phyloP scores from a whole-genome alignment of 2,888 invertebrate species.

The Drosophila diplacantha region DNA sequence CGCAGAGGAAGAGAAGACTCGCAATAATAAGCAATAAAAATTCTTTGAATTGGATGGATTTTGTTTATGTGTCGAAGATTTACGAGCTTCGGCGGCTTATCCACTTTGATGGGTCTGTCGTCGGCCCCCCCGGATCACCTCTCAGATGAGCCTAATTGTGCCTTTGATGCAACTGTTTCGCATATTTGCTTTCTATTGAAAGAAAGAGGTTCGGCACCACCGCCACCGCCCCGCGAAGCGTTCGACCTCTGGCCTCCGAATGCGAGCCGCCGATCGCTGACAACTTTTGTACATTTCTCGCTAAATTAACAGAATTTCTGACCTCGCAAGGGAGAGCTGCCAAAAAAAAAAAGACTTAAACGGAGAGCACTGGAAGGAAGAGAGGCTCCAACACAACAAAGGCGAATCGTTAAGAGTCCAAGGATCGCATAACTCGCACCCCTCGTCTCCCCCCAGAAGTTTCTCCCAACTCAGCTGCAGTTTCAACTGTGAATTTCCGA shows the following conservation, averaged over 20 bases:
- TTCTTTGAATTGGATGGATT: constrained; percentile 60
- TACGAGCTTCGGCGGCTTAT: constrained; percentile 62
- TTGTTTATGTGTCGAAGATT: constrained; percentile 61
- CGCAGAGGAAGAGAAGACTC: constrained; percentile 33
- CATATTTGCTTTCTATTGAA: constrained; percentile 55
- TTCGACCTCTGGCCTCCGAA: constrained; percentile 47
- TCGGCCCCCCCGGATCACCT: constrained; percentile 1
- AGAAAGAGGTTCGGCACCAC: constrained; percentile 7
- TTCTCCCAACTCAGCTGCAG: constrained; percentile 13
- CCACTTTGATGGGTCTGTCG: constrained; percentile 56
- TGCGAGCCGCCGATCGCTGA: constrained; percentile 46
- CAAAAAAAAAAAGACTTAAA: constrained; percentile 26
- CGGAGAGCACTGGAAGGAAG: constrained; percentile 25
- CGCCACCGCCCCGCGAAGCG: constrained; percentile 3
- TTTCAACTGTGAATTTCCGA: constrained; percentile 64
- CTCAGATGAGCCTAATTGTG: constrained; percentile 58
- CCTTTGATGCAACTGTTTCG: constrained; percentile 68
- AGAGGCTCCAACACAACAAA: constrained; percentile 47
- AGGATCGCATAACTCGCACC: constrained; percentile 70
- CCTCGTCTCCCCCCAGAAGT: constrained; percentile 11
- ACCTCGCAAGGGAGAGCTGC: constrained; percentile 52
- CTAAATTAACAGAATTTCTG: constrained; percentile 71
- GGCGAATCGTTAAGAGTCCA: constrained; percentile 68
- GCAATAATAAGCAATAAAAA: constrained; percentile 70
- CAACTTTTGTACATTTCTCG: constrained; percentile 70